Base-by-base conservation (phyloP, 2,113 vertebrate genomes). In the Trogon melanurus region DNA sequence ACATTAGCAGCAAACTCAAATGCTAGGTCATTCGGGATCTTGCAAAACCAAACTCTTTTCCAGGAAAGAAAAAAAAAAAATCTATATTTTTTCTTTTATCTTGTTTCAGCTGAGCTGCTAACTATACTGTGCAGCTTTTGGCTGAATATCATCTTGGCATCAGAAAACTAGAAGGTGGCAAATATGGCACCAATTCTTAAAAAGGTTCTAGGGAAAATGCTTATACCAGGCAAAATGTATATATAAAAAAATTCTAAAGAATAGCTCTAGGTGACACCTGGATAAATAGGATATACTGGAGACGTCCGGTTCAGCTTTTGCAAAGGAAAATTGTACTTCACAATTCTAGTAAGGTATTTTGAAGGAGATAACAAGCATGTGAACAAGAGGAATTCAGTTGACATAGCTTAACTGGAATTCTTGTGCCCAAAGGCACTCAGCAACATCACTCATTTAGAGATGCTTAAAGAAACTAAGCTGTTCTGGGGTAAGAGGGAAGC, bases 111-210 rank as follows among this genome's bases (percentile, higher is more conserved):
- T 93, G 61, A 87, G 57, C 53, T 92, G 45, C 60, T 91, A 89
- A 81, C 83, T 89, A 32, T 13, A 57, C 67, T 9, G 34, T 60
- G 65, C 60, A 87, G 83, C 34, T 92, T 81, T 79, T 80, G 53
- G 69, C 75, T 96, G 70, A 80, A 89, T 80, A 72, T 44, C 5
- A 76, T 60, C 93, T 84, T 95, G 95, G 92, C 93, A 81, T 89
- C 72, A 84, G 53, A 92, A 94, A 50, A 60, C 48, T 60, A 47
- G 32, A 93, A 86, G 72, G 61, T 91, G 61, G 91, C 61, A 93
- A 95, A 92, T 36, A 72, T 19, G 83, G 80, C 70, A 92, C 21
- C 48, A 29, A 53, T 60, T 91, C 70, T 80, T 10, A 48, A 65
- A 91, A 85, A 90, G 10, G 20, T 71, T 86, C 22, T 80, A 44